A percentile compares a stretch with the other conserved stretches of the same genome.
Conservation (phyloP, 2,888 invertebrate genomes). For the Ichneumon xanthorius region DNA sequence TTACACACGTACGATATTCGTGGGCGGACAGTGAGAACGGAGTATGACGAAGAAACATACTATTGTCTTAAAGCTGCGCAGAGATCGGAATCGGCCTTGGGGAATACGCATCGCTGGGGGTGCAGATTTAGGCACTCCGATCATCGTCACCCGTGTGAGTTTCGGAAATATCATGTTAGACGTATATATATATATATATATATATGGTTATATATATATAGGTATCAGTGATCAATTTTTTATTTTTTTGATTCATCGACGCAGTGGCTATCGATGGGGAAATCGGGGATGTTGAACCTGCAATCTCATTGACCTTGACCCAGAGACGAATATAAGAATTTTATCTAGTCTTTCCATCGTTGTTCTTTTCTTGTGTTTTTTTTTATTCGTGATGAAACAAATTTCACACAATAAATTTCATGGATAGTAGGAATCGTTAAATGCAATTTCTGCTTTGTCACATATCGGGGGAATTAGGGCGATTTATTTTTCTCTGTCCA, state of each 20-base stretch:
- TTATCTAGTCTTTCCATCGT: slow-evolving; percentile 22
- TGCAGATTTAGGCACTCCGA: slow-evolving; percentile 93
- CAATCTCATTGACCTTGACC: slow-evolving; percentile 62
- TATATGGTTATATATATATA: background rate
- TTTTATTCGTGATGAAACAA: too few species aligned
- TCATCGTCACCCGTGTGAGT: slow-evolving; percentile 95
- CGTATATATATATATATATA: background rate
- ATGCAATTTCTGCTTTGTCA: too few species aligned
- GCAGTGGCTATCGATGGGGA: slow-evolving; percentile 6
- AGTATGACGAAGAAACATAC: slow-evolving; percentile 91
- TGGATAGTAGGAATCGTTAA: too few species aligned
- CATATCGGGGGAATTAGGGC: too few species aligned
- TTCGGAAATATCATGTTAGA: slow-evolving; percentile 20
- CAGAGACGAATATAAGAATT: slow-evolving; percentile 34
- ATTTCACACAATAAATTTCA: too few species aligned
- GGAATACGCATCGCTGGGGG: slow-evolving; percentile 95
- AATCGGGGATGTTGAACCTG: slow-evolving; percentile 36
- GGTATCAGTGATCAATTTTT: background rate
- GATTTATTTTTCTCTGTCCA: too few species aligned
- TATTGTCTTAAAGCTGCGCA: slow-evolving; percentile 90
- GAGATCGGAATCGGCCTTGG: slow-evolving; percentile 92
- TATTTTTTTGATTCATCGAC: background rate
- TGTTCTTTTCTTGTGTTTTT: background rate
- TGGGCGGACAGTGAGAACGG: slow-evolving; percentile 20
- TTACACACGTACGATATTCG: slow-evolving; percentile 1